Evolutionary conservation across 2,797 vertebrate species (phyloP), one percentile per base, ranked within the genome.

Genomic region (Protosalanx chinensis): DNA sequence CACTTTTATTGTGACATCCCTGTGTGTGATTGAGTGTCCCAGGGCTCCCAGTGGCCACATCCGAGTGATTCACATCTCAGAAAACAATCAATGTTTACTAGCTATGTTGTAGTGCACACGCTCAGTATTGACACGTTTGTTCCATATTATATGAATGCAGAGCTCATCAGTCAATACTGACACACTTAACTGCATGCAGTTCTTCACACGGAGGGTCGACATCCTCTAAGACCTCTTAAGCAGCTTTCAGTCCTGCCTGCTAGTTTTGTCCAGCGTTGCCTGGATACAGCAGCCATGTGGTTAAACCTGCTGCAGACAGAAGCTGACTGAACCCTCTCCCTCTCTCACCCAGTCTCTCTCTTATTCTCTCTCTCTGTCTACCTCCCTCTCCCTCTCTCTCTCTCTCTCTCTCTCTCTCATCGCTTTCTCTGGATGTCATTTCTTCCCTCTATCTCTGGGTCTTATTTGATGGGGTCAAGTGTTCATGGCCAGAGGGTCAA

Each of bases 301-400:
- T 51, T 51, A 71, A 85, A 83, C 60, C 72, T 27, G 71, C 78
- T 77, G 62, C 72, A 74, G 79, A 56, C 69, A 72, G 67, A 79
- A 67, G 78, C 77, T 86, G 77, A 85, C 76, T 86, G 77, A 86
- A 82, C 88, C 35, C 66, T 61, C 6, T 59, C 33, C 29, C 60
- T 62, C 5, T 49, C 64, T 65, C 5, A 41, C 35, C 41, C 5
- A 29, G 46, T 49, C 46, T 35, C 33, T 35, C 33, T 35, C 59
- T 61, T 1, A 29, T 23, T 30, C 61, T 76, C 68, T 72, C 30
- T 29, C 59, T 15, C 10, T 61, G 3, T 49, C 4, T 49, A 4
- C 8, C 46, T 49, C 46, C 10, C 46, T 6, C 5, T 49, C 46
- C 10, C 46, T 49, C 46, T 49, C 46, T 49, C 46, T 49, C 46